phyloP scores from a whole-genome alignment of 2,888 invertebrate genomes.

The Ochropleura leucogaster region DNA sequence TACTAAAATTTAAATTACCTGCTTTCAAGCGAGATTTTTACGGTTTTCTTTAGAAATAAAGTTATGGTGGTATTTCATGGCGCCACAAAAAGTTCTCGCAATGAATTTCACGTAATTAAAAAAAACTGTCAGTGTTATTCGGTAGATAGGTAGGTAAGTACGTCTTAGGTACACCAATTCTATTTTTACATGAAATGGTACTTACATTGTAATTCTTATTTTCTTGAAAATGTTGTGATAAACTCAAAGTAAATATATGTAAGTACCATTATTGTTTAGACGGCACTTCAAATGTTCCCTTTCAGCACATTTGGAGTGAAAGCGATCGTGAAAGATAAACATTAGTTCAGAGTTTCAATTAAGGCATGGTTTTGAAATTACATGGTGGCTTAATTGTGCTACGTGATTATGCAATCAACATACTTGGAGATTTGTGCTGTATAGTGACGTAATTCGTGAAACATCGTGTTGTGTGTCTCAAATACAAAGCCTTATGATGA shows the following conservation, averaged over 20 bases:
- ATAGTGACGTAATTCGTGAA: neutral
- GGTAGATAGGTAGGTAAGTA: neutral
- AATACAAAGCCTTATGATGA: neutral
- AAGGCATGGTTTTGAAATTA: slow-evolving; percentile 45
- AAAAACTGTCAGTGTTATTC: neutral
- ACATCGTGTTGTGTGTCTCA: neutral
- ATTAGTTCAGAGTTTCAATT: slow-evolving; percentile 49
- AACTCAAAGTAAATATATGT: slow-evolving; percentile 7
- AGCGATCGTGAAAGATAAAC: slow-evolving; percentile 47
- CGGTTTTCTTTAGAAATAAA: slow-evolving; percentile 19
- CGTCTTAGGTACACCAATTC: neutral
- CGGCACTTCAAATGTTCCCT: slow-evolving; percentile 31
- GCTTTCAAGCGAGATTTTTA: slow-evolving; percentile 15
- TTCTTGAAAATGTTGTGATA: slow-evolving; percentile 15
- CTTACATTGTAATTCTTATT: slow-evolving; percentile 6
- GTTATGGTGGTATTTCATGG: slow-evolving; percentile 13
- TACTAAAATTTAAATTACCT: slow-evolving; percentile 37
- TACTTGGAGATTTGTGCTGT: slow-evolving; percentile 18
- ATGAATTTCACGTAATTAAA: neutral
- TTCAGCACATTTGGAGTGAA: slow-evolving; percentile 35
- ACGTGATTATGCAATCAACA: slow-evolving; percentile 28
- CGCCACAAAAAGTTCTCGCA: neutral
- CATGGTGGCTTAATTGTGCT: slow-evolving; percentile 20
- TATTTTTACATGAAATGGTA: neutral
- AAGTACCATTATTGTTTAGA: slow-evolving; percentile 29